Percentiles rank a stretch among this genome's conserved stretches.
Conservation (phyloP, 2,113 vertebrate genomes). For the Rhinolophus sinicus region DNA sequence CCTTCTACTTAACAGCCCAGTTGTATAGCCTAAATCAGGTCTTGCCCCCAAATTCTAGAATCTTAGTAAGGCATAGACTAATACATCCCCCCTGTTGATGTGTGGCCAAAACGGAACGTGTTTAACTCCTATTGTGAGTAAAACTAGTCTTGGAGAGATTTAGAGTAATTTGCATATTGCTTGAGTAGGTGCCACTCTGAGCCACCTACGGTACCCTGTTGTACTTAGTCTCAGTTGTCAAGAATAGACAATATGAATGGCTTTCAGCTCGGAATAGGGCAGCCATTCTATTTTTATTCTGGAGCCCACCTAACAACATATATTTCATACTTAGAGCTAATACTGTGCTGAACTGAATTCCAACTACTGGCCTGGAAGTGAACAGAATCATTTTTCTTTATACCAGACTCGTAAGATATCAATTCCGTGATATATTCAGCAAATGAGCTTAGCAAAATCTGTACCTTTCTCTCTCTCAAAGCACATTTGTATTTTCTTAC, state of each 20-base stretch:
- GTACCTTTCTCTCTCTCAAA: neutral
- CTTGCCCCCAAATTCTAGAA: neutral
- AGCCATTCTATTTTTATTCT: constrained; percentile 62
- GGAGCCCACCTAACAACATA: constrained; percentile 48
- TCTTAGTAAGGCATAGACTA: neutral
- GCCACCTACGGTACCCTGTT: neutral
- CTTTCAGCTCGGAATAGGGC: neutral
- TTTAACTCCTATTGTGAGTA: neutral
- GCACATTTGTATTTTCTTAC: neutral
- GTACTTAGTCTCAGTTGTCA: neutral
- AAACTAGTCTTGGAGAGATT: neutral
- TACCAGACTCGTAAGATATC: constrained; percentile 11
- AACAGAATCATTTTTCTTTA: constrained; percentile 74
- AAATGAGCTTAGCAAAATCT: constrained; percentile 21
- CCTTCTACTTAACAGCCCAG: neutral
- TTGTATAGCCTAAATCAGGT: neutral
- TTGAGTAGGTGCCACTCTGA: neutral
- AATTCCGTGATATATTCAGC: constrained; percentile 12
- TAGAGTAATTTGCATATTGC: neutral
- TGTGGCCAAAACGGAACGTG: neutral
- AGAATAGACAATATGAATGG: neutral
- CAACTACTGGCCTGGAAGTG: constrained; percentile 58
- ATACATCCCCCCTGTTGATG: neutral
- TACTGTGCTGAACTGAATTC: constrained; percentile 51
- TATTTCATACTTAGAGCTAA: constrained; percentile 77